Evolutionary conservation across 1,140 invertebrate genomes (phyloP).

Genomic region (Bombus cullumanus): DNA sequence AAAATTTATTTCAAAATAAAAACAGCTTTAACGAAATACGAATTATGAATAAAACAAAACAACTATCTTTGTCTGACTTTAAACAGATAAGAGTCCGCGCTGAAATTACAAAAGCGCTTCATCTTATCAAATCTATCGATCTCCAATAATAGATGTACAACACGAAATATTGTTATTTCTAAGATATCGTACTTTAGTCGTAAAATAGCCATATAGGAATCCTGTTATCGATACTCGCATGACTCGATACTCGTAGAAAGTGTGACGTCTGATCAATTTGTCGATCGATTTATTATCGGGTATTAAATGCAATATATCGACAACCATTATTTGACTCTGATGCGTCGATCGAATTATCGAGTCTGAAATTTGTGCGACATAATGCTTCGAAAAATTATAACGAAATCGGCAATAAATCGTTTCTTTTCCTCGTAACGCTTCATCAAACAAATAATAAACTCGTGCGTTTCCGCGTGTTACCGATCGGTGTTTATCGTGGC

Average conservation of each 20-base stretch:
- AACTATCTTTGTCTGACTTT: background rate
- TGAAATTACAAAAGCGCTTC: background rate
- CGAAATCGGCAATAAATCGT: background rate
- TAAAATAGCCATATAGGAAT: background rate
- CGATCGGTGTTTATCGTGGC: background rate
- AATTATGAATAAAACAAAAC: background rate
- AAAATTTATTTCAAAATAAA: background rate
- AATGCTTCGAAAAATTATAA: too few species aligned
- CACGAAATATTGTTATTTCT: background rate
- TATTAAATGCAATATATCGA: conserved; percentile 15
- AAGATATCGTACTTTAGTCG: conserved; percentile 9
- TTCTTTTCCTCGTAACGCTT: background rate
- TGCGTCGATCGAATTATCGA: background rate
- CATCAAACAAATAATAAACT: background rate
- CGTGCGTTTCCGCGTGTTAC: background rate
- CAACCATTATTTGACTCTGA: background rate
- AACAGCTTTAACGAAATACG: background rate
- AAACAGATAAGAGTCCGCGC: background rate
- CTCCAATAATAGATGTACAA: background rate
- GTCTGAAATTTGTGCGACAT: background rate
- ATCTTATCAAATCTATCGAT: conserved; percentile 1
- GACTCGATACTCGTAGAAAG: background rate
- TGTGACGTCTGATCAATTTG: background rate
- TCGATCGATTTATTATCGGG: background rate
- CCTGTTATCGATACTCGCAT: conserved; percentile 8